These are phyloP conservation scores for Heliconius congener DNA, from an alignment of 1,140 invertebrate species.

Conservation along the genomic window DNA sequence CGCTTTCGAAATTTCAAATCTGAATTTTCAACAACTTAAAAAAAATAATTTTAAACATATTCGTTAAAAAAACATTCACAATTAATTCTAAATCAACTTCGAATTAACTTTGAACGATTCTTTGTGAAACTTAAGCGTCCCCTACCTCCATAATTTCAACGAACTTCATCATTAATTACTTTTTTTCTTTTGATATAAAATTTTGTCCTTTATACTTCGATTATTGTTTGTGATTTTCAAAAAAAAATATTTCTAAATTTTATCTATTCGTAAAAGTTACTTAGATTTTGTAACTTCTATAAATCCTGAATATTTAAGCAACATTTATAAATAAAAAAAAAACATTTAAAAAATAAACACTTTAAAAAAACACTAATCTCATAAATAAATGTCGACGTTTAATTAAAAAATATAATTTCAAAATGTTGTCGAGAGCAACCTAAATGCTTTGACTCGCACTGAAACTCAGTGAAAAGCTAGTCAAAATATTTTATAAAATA, in stretches of 20 bases:
- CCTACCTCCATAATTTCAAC: neutral
- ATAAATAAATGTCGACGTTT: constrained; percentile 4
- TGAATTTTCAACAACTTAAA: no score
- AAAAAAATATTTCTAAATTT: neutral
- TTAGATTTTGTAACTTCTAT: no score
- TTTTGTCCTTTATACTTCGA: neutral
- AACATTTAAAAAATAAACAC: neutral
- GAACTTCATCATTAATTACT: neutral
- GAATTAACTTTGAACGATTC: constrained; percentile 3
- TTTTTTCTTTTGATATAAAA: constrained; percentile 12
- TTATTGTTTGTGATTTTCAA: neutral
- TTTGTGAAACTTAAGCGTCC: constrained; percentile 1
- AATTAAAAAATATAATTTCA: constrained; percentile 21
- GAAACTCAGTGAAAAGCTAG: constrained; percentile 17
- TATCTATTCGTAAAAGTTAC: neutral
- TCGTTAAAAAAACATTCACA: neutral
- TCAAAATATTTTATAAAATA: constrained; percentile 19
- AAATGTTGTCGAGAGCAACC: constrained; percentile 22
- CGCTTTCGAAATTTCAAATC: no score
- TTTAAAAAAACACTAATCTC: neutral
- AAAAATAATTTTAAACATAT: no score
- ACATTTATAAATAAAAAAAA: neutral
- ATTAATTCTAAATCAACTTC: constrained; percentile 6
- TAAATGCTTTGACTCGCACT: constrained; percentile 22
- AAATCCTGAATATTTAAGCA: no score